Evolutionary conservation across 2,888 invertebrate species (phyloP).

Genomic region (Magallana nippona): DNA sequence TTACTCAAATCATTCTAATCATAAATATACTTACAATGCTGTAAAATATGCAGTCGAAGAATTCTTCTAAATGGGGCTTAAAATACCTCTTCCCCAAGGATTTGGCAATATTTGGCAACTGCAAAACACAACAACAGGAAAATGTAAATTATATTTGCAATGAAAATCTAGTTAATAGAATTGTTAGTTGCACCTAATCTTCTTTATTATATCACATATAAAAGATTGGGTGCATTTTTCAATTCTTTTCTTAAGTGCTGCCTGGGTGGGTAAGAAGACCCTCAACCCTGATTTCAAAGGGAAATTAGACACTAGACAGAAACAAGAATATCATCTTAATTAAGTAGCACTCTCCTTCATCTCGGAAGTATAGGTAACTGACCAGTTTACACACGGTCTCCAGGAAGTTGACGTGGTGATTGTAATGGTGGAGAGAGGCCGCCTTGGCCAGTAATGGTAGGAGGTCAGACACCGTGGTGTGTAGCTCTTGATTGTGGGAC

Average conservation of each 20-base stretch:
- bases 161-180: no score
- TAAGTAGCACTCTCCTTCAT: no score
- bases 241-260: no score
- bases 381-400: conserved; percentile 82
- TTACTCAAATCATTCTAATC: background rate
- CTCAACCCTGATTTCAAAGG: no score
- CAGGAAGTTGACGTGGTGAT: conserved; percentile 81
- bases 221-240: no score
- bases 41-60: conserved; percentile 82
- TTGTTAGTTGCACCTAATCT: no score
- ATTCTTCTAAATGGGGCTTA: conserved; percentile 81
- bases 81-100: conserved; percentile 82
- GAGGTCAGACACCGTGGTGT: conserved; percentile 72
- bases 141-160: background rate
- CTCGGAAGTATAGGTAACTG: background rate
- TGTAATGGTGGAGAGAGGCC: conserved; percentile 80
- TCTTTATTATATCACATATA: no score
- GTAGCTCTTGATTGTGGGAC: conserved; percentile 76
- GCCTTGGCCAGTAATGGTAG: conserved; percentile 81
- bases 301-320: no score
- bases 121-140: conserved; percentile 47
- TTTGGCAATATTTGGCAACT: conserved; percentile 81
- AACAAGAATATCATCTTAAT: no score
- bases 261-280: no score
- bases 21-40: conserved; percentile 79